phyloP scores from a whole-genome alignment of 2,797 vertebrate species.

The Gallinago nigripennis region DNA sequence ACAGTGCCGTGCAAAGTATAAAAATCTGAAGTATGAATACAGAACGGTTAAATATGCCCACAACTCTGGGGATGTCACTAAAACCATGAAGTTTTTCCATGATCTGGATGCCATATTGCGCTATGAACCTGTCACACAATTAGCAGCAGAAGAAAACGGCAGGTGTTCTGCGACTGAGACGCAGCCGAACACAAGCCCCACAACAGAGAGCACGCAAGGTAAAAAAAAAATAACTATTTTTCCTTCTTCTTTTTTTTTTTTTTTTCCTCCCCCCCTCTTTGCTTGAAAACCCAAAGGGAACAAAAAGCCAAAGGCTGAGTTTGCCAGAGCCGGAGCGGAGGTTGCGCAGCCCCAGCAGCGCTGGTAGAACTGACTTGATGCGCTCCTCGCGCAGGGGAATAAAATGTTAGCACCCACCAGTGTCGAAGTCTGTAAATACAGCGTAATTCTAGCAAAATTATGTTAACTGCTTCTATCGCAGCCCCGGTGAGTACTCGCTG shows the following conservation, averaged over 20 bases:
- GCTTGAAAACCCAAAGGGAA: constrained; percentile 19
- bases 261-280: neutral
- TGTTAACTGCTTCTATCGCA: neutral
- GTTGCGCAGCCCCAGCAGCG: constrained; percentile 24
- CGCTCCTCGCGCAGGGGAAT: constrained; percentile 26
- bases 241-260: constrained; percentile 10
- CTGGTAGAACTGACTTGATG: constrained; percentile 44
- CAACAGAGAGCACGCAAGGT: constrained; percentile 69
- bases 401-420: constrained; percentile 47
- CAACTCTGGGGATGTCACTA: constrained; percentile 77
- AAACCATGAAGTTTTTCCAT: constrained; percentile 79
- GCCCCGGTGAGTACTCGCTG: neutral
- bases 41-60: constrained; percentile 80
- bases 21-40: constrained; percentile 87
- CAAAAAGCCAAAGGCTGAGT: neutral
- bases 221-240: constrained; percentile 59
- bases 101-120: constrained; percentile 79
- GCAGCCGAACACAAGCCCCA: constrained; percentile 51
- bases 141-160: constrained; percentile 74
- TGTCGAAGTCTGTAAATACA: constrained; percentile 58
- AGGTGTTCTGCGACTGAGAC: constrained; percentile 58
- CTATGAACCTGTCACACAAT: constrained; percentile 61
- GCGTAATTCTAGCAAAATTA: constrained; percentile 47
- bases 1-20: constrained; percentile 89
- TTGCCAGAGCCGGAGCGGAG: neutral